Percentiles rank a stretch among this genome's conserved stretches.
Evolutionary conservation across 2,797 vertebrate species (phyloP).

Genomic region (Prionace glauca): DNA sequence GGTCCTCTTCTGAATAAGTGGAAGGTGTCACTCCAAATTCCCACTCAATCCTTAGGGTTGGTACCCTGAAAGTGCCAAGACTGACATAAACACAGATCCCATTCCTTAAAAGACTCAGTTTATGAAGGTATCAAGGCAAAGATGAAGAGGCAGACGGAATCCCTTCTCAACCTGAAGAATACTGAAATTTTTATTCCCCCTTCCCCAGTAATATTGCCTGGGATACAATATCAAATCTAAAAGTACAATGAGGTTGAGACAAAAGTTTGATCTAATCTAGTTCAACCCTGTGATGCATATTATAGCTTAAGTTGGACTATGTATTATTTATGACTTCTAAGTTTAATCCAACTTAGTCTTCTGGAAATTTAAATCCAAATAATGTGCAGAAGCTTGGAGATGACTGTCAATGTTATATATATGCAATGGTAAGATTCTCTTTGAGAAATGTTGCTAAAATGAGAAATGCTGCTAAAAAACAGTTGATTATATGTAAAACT

Average conservation of each 20-base stretch:
- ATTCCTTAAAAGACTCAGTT: background rate
- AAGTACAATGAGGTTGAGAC: background rate
- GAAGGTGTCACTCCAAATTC: background rate
- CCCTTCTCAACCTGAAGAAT: background rate
- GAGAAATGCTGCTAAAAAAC: background rate
- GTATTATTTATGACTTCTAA: background rate
- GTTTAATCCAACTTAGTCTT: background rate
- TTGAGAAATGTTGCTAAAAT: background rate
- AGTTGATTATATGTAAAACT: background rate
- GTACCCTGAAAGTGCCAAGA: background rate
- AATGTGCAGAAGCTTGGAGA: background rate
- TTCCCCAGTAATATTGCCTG: background rate
- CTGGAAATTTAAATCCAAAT: background rate
- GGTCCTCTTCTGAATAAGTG: background rate
- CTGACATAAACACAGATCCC: background rate
- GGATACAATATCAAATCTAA: background rate
- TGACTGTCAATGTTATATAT: background rate
- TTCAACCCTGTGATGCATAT: background rate
- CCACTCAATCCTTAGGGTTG: background rate
- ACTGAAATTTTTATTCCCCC: no score
- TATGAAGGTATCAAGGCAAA: background rate
- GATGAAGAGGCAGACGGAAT: background rate
- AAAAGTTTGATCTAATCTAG: background rate
- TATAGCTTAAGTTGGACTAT: background rate
- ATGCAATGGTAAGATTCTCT: background rate